Conservation (phyloP, 1,140 invertebrate genomes). For the Drosophila guanche region DNA sequence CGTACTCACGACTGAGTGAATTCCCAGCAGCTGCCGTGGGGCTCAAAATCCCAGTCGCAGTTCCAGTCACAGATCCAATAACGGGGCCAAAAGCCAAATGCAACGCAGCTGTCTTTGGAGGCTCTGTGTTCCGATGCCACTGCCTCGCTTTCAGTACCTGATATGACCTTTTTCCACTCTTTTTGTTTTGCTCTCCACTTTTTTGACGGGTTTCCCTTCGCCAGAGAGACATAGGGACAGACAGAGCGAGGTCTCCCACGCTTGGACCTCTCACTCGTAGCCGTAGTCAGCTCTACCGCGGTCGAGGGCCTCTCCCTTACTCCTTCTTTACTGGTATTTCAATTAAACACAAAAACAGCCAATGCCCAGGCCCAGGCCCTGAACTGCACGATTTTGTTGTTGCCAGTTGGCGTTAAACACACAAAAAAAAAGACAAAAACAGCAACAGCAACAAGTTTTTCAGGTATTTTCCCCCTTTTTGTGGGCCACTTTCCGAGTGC, state of each 20-base stretch:
- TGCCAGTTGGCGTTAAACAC: conserved; percentile 36
- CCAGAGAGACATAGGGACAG: too few species aligned
- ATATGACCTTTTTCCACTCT: conserved; percentile 38
- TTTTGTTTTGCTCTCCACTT: not conserved
- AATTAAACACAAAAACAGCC: conserved; percentile 41
- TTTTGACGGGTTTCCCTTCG: too few species aligned
- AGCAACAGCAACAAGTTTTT: conserved; percentile 24
- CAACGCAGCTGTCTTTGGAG: conserved; percentile 47
- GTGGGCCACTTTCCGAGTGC: conserved; percentile 44
- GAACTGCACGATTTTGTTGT: conserved; percentile 49
- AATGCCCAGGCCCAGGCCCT: conserved; percentile 45
- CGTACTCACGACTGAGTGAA: conserved; percentile 13
- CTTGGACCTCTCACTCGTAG: conserved; percentile 11
- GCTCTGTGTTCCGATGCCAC: too few species aligned
- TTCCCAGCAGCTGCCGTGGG: conserved; percentile 33
- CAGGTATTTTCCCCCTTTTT: conserved; percentile 14
- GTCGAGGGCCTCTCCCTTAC: too few species aligned
- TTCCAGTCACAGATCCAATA: conserved; percentile 3
- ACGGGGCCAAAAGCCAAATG: conserved; percentile 23
- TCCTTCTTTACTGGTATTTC: conserved; percentile 24
- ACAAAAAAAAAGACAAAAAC: conserved; percentile 8
- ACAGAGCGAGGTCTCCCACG: conserved; percentile 45
- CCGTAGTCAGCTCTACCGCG: too few species aligned
- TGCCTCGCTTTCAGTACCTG: conserved; percentile 28
- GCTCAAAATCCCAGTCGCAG: conserved; percentile 38